Percentiles rank a stretch among this genome's conserved stretches.
These are phyloP conservation scores for Halcyon smyrnensis DNA, from an alignment of 2,797 vertebrate species.

Conservation along the genomic window DNA sequence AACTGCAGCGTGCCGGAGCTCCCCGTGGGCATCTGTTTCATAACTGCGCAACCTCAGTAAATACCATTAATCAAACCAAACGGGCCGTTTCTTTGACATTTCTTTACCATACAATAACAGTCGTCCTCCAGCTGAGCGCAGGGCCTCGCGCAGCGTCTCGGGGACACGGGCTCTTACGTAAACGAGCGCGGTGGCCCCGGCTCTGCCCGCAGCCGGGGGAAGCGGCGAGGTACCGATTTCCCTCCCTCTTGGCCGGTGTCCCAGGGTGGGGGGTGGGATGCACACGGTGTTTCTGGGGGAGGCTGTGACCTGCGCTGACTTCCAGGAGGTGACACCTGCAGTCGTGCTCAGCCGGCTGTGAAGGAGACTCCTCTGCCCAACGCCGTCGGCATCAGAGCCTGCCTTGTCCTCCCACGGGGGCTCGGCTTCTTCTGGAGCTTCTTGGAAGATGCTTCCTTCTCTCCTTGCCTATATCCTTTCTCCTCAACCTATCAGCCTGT, in stretches of 20 bases:
- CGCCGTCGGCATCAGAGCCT: neutral
- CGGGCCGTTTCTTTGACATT: conserved; percentile 42
- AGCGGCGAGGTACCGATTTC: neutral
- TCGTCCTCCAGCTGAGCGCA: neutral
- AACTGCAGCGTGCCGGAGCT: conserved; percentile 61
- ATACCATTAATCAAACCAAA: conserved; percentile 67
- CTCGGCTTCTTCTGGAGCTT: conserved; percentile 11
- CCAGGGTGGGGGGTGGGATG: neutral
- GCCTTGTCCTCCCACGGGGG: neutral
- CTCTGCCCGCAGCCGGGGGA: neutral
- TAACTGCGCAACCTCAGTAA: conserved; percentile 59
- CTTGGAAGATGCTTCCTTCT: conserved; percentile 8
- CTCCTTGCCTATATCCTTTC: conserved; percentile 3
- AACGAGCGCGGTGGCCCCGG: neutral
- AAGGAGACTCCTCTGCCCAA: neutral
- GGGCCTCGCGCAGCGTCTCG: neutral
- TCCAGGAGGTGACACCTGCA: conserved; percentile 47
- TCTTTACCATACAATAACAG: conserved; percentile 21
- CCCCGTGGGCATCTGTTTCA: conserved; percentile 65
- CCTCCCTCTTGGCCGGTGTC: neutral
- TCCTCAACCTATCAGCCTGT: conserved; percentile 47
- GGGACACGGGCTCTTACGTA: neutral
- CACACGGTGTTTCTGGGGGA: neutral
- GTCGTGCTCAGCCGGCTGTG: neutral
- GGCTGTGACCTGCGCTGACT: conserved; percentile 27